Conservation (phyloP, 2,797 vertebrate genomes). For the Sebastolobus alascanus region DNA sequence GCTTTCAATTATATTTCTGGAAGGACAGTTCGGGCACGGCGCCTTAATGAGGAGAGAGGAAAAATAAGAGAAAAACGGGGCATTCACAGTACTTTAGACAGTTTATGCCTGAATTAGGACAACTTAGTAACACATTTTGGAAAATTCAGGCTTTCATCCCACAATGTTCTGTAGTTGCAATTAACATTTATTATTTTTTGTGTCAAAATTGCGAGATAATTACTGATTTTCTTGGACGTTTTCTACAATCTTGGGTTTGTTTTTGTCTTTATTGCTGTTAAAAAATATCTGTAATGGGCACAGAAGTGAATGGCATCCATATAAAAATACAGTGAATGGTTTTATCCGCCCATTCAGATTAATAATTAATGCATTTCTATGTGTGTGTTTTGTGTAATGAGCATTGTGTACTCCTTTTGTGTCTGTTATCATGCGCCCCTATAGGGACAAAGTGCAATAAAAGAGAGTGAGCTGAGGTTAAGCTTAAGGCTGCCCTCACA, state of each 20-base stretch:
- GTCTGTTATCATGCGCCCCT: conserved; percentile 23
- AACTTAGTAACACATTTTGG: conserved; percentile 37
- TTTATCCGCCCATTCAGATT: conserved; percentile 52
- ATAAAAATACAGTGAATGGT: conserved; percentile 23
- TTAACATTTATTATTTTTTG: conserved; percentile 37
- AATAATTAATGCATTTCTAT: conserved; percentile 47
- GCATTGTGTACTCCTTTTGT: conserved; percentile 22
- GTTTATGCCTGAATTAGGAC: conserved; percentile 47
- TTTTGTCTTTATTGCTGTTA: conserved; percentile 18
- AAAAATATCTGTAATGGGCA: neutral
- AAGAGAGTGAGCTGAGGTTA: conserved; percentile 42
- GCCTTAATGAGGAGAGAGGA: conserved; percentile 75
- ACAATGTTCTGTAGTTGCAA: neutral
- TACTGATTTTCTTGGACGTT: neutral
- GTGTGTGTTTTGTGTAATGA: conserved; percentile 37
- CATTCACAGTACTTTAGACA: conserved; percentile 39
- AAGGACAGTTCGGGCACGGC: conserved; percentile 78
- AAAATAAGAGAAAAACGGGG: conserved; percentile 27
- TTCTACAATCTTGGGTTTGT: neutral
- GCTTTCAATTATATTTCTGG: conserved; percentile 88
- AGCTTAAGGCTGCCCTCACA: conserved; percentile 44
- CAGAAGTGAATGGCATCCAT: neutral
- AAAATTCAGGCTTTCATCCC: conserved; percentile 37
- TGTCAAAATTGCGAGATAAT: conserved; percentile 1
- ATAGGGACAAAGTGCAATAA: conserved; percentile 40